Evolutionary conservation across 2,888 invertebrate genomes (phyloP).

Genomic region (Phortica magna): DNA sequence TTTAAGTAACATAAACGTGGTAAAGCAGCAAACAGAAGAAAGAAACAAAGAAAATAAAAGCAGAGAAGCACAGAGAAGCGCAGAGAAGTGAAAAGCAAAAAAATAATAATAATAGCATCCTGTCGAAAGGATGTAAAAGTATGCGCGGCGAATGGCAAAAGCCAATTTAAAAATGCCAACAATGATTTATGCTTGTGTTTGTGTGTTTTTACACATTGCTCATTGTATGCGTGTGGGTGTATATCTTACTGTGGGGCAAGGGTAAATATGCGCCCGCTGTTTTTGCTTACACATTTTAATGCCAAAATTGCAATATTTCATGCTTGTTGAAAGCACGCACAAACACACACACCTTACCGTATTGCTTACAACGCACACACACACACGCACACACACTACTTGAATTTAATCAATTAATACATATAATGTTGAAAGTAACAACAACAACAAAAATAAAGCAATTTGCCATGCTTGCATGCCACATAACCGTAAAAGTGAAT

Average conservation of each 20-base stretch:
- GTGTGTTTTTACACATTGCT: neutral
- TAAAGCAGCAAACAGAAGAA: too few species aligned
- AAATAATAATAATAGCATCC: neutral
- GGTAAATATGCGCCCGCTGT: slow-evolving; percentile 29
- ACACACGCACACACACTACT: slow-evolving; percentile 40
- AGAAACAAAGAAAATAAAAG: neutral
- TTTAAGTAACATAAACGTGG: too few species aligned
- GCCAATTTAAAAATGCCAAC: slow-evolving; percentile 76
- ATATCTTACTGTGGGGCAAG: neutral
- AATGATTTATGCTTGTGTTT: slow-evolving; percentile 68
- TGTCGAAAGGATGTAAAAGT: slow-evolving; percentile 22
- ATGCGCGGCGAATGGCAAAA: slow-evolving; percentile 47
- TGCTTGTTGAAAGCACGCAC: slow-evolving; percentile 36
- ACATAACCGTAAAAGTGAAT: slow-evolving; percentile 65
- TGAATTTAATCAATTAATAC: slow-evolving; percentile 69
- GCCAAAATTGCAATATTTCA: slow-evolving; percentile 51
- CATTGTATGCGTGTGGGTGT: neutral
- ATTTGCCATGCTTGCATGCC: slow-evolving; percentile 1
- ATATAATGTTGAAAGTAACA: neutral
- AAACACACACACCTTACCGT: neutral
- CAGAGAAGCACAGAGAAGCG: neutral
- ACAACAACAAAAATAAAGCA: slow-evolving; percentile 13
- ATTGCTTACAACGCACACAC: neutral
- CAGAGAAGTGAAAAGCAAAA: neutral
- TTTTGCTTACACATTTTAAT: neutral